A percentile compares a stretch with the other conserved stretches of the same genome.
Evolutionary conservation across 2,797 vertebrate genomes (phyloP).

Genomic region (Falco biarmicus): DNA sequence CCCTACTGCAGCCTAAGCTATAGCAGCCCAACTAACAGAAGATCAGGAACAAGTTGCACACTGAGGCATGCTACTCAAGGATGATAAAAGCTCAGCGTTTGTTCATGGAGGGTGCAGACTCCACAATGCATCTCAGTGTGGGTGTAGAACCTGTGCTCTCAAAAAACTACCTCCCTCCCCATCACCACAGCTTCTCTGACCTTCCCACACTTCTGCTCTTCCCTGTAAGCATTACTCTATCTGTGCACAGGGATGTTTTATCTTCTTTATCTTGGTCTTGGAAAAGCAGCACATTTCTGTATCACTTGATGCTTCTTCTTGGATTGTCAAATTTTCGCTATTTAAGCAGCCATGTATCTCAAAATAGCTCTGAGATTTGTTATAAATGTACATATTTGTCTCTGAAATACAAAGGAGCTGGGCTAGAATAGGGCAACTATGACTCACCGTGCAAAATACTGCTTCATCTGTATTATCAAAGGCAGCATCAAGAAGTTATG

Average conservation of each 20-base stretch:
- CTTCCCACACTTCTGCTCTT: background rate
- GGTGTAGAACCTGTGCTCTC: background rate
- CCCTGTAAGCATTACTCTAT: background rate
- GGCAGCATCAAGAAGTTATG: background rate
- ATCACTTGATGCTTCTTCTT: background rate
- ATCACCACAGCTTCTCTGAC: background rate
- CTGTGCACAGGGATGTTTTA: background rate
- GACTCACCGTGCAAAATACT: background rate
- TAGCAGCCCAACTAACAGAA: background rate
- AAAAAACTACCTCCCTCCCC: background rate
- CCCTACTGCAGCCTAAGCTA: background rate
- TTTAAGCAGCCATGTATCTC: background rate
- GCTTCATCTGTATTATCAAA: background rate
- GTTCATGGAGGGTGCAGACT: background rate
- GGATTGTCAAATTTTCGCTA: background rate
- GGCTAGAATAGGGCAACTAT: background rate
- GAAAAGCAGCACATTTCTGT: background rate
- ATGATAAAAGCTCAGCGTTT: background rate
- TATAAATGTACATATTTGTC: background rate
- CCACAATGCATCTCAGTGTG: background rate
- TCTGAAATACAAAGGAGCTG: background rate
- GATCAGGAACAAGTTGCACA: rapidly evolving
- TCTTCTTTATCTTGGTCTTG: background rate
- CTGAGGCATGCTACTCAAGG: background rate
- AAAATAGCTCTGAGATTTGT: background rate